These are phyloP conservation scores for Capitella teleta DNA, from an alignment of 1,140 invertebrate species.

Conservation along the genomic window DNA sequence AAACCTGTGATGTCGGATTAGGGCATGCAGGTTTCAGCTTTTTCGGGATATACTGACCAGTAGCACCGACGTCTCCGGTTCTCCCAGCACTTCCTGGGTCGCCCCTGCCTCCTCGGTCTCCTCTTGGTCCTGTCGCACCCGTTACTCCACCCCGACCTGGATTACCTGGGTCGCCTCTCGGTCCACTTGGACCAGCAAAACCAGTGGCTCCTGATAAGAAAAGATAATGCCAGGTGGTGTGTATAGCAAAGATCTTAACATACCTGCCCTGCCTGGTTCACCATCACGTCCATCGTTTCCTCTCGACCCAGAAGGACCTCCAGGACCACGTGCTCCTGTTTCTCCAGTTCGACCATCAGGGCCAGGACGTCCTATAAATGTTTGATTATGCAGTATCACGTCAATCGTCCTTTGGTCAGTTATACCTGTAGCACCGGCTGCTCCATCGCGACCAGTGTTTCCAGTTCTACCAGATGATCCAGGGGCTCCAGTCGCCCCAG, in stretches of 20 bases:
- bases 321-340: neutral
- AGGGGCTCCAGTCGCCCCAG: neutral
- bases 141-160: neutral
- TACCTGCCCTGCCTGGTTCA: too few relatives aligned
- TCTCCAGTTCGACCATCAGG: neutral
- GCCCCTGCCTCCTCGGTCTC: neutral
- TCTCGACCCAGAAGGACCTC: neutral
- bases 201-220: neutral
- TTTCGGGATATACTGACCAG: neutral
- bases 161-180: constrained; percentile 1
- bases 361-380: neutral
- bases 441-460: neutral
- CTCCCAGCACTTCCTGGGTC: neutral
- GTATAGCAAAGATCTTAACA: too few relatives aligned
- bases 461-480: neutral
- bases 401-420: too few relatives aligned
- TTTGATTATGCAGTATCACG: too few relatives aligned
- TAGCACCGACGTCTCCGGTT: neutral
- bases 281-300: too few relatives aligned
- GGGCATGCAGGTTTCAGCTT: neutral
- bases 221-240: too few relatives aligned
- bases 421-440: neutral
- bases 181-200: neutral
- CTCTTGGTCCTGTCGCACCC: neutral
- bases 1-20: neutral